Conservation (phyloP, 1,140 invertebrate species). For the Magallana ariakensis region DNA sequence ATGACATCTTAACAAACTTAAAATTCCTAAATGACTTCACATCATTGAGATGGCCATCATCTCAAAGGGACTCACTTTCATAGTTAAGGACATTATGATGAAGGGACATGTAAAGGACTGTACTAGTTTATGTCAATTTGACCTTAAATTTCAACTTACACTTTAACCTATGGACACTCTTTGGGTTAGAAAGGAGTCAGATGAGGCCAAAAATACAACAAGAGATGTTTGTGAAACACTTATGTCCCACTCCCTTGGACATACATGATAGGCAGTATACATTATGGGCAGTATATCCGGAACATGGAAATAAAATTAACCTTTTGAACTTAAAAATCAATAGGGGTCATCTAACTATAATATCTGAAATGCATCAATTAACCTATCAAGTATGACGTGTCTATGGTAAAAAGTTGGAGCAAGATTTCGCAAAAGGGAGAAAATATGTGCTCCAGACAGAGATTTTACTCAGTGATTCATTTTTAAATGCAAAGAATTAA, state of each 20-base stretch:
- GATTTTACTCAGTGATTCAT: neutral
- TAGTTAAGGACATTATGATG: slow-evolving; percentile 2
- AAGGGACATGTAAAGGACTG: neutral
- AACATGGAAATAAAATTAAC: too few relatives aligned
- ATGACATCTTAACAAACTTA: neutral
- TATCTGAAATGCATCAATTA: too few relatives aligned
- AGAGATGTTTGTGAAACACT: neutral
- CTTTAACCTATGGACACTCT: neutral
- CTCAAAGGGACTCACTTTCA: neutral
- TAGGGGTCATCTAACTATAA: too few relatives aligned
- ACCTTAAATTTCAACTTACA: neutral
- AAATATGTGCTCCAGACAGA: neutral
- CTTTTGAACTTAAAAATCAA: too few relatives aligned
- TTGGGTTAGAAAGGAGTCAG: neutral
- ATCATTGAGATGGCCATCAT: neutral
- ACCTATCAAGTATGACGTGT: too few relatives aligned
- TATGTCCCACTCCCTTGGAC: neutral
- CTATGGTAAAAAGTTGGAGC: neutral
- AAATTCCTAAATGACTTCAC: neutral
- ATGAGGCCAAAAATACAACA: neutral
- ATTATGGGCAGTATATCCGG: too few relatives aligned
- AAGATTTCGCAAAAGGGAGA: neutral
- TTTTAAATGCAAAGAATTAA: neutral
- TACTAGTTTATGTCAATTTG: neutral
- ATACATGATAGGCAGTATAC: neutral